Evolutionary conservation across 2,797 vertebrate genomes (phyloP), one percentile per base, ranked within the genome.

Genomic region (Macroramphosus scolopax): DNA sequence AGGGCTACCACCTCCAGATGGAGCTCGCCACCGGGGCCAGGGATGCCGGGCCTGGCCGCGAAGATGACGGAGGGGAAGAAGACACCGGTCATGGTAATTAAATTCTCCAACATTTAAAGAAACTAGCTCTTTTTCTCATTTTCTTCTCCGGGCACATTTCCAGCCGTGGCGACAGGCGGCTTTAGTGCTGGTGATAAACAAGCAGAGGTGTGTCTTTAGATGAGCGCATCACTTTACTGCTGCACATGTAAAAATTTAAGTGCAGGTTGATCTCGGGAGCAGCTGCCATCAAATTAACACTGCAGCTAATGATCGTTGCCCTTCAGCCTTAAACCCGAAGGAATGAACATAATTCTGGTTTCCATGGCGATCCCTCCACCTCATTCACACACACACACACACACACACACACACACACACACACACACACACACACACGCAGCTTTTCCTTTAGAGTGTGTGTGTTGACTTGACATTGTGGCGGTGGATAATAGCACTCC

Each of bases 1-100:
- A 95, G 63, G 90, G 90, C 2, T 96, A 96, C 44, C 91, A 92
- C 69, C 90, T 92, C 8, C 90, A 94, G 57, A 90, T 93, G 91
- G 89, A 89, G 20, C 75, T 78, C 54, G 77, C 15, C 44, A 35
- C 57, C 10, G 82, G 73, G 52, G 25, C 79, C 71, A 86, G 26
- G 25, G 63, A 13, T 51, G 26, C 28, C 0, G 68, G 51, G 0
- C 15, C 3, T 0, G 44, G 38, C 5, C 65, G 24, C 28, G 44
- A 69, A 83, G 85, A 81, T 0, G 91, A 85, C 3, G 87, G 85
- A 1, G 86, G 4, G 30, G 79, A 68, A 8, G 90, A 89, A 26
- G 92, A 94, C 13, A 63, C 65, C 4, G 31, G 63, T 6, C 90
- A 81, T 2, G 91, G 94, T 96, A 83, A 90, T 75, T n/a, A n/a